Percentiles rank a stretch among this genome's conserved stretches.
These are phyloP conservation scores for Mercenaria mercenaria DNA, from an alignment of 1,140 invertebrate genomes.

Conservation along the genomic window DNA sequence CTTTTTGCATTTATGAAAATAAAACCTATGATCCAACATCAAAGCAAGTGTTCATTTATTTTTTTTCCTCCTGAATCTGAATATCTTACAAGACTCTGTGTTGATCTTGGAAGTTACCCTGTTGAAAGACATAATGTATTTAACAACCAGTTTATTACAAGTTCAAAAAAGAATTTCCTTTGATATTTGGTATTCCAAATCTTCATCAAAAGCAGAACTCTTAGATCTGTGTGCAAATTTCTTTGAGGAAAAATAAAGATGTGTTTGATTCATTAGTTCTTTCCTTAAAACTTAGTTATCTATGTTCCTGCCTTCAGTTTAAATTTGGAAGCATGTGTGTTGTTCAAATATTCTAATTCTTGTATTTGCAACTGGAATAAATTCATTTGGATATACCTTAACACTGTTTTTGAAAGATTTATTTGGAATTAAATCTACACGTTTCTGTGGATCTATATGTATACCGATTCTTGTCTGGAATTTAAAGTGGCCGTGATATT, in stretches of 20 bases:
- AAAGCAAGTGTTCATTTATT: background rate
- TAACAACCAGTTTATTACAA: constrained; percentile 27
- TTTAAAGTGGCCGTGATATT: too few relatives aligned
- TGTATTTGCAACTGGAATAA: background rate
- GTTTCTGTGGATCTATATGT: too few relatives aligned
- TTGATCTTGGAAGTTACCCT: background rate
- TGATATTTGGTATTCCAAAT: constrained; percentile 15
- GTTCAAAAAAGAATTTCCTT: constrained; percentile 14
- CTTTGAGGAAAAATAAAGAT: constrained; percentile 19
- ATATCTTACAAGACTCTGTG: constrained; percentile 10
- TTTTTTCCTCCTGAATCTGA: background rate
- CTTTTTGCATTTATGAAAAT: constrained; percentile 35
- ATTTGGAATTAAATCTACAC: background rate
- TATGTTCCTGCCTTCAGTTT: background rate
- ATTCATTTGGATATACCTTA: background rate
- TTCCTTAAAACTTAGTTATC: background rate
- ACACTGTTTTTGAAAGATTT: too few relatives aligned
- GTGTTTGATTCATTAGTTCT: background rate
- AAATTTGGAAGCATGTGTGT: background rate
- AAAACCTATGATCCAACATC: constrained; percentile 14
- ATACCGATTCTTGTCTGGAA: too few relatives aligned
- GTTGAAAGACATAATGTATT: constrained; percentile 32
- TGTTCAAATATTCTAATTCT: background rate
- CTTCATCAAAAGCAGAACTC: constrained; percentile 4
- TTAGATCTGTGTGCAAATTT: background rate